Evolutionary conservation across 2,888 invertebrate genomes (phyloP).

Genomic region (Chaitophorus viminalis): DNA sequence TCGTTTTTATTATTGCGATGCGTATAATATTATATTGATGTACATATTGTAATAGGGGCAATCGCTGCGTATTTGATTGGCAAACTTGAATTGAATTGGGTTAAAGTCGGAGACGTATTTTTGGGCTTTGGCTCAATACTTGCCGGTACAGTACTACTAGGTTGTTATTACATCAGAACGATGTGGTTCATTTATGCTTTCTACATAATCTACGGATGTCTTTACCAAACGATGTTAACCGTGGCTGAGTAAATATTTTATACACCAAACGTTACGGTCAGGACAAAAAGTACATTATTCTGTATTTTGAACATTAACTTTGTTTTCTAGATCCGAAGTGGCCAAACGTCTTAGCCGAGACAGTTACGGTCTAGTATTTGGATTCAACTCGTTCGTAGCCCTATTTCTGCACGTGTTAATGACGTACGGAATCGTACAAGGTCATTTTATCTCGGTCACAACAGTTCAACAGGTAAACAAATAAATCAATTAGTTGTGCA

Average conservation of each 20-base stretch:
- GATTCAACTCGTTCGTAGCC: slow-evolving; percentile 69
- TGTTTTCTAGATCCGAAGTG: slow-evolving; percentile 79
- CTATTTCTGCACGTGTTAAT: slow-evolving; percentile 68
- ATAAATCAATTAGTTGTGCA: background rate
- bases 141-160: slow-evolving; percentile 67
- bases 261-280: background rate
- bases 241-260: slow-evolving; percentile 73
- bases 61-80: slow-evolving; percentile 63
- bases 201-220: slow-evolving; percentile 79
- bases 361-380: slow-evolving; percentile 89
- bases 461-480: slow-evolving; percentile 46
- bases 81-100: slow-evolving; percentile 63
- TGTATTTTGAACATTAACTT: background rate
- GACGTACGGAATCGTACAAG: slow-evolving; percentile 48
- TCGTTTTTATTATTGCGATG: background rate
- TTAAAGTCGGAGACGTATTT: slow-evolving; percentile 62
- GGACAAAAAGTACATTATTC: background rate
- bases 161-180: slow-evolving; percentile 71
- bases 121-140: slow-evolving; percentile 62
- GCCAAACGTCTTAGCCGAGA: slow-evolving; percentile 82
- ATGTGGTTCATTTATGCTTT: slow-evolving; percentile 79
- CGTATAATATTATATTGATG: background rate
- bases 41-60: slow-evolving; percentile 58
- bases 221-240: slow-evolving; percentile 84
- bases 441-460: slow-evolving; percentile 36